Base-by-base conservation (phyloP, 2,888 invertebrate genomes). In the Meandrusa payeni region DNA sequence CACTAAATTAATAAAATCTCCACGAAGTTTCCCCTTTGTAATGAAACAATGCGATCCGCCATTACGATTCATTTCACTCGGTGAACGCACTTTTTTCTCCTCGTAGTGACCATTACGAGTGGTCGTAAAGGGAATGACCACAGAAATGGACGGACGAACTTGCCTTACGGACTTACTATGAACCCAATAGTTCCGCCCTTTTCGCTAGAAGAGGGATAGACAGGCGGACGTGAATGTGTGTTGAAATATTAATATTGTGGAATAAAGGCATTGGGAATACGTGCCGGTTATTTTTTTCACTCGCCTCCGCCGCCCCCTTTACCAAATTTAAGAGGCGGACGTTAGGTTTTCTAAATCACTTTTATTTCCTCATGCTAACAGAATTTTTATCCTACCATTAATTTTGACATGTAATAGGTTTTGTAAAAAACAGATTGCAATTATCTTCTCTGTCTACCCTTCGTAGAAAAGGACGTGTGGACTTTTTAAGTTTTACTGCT, bases 121-220 rank as follows among this genome's bases (percentile, higher is more conserved):
- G 65, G 64, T 62, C 59, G 72, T 78, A 76, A 78, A 76, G 54
- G 65, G 64, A 77, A 77, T 69, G 68, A 66, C 59, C 61, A 36
- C 59, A 57, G 61, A 57, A 71, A 70, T 73, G 63, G 70, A 53
- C 60, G 61, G 54, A 43, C 61, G 48, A 64, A 66, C 63, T 68
- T 70, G 66, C 71, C 68, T 72, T 62, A 61, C 64, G 57, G 64
- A 64, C 59, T 67, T 70, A 62, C 66, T 58, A 71, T 71, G 68
- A 54, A 59, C 62, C 56, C 54, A 52, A 54, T 59, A 48, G 52
- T 45, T 55, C 53, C 57, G 52, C 53, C 52, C 54, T 55, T 55
- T 55, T 51, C 50, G 53, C 48, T 44, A 42, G 56, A 53, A 55
- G 58, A 55, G 47, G 55, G 54, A 59, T 53, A 51, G 57, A 61